Base-by-base conservation (phyloP, 2,888 invertebrate species). In the Mactromeris polynyma region DNA sequence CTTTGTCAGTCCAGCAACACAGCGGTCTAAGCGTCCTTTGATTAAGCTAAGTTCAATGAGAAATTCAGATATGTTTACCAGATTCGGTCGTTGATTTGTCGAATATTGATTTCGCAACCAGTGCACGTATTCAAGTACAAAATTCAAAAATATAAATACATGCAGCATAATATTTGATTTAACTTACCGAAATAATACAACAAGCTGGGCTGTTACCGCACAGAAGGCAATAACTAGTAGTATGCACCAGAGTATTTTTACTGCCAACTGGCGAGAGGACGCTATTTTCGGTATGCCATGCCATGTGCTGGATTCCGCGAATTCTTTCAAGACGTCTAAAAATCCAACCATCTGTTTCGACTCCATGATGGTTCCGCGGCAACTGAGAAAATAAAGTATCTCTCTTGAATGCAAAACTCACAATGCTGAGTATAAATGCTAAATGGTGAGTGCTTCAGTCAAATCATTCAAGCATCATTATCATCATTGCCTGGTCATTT, bases 211-310 rank as follows among this genome's bases (percentile, higher is more conserved):
- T 11, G 73, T 42, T 0, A 83, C 26, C 9, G 73, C 73, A 69
- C 73, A 83, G 9, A 73, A 46, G n/a, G 58, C 69, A 2, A 42
- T 64, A 2, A 87, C 7, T 9, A 87, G 19, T 2, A 87, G 36
- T 58, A 87, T 33, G 33, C 83, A 87, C 83, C 83, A 87, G 0
- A 87, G 38, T 17, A 83, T 31, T 33, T 83, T 87, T 0, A 87
- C 83, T 0, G 64, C 83, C 64, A 87, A 42, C 42, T 87, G 83
- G 0, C 83, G 40, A 0, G 87, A 83, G 36, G 87, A 87, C 6
- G 82, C 79, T 19, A 87, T 78, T 31, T 87, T 87, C 19, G 87
- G 83, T 2, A 87, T 58, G 2, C 87, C 87, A 42, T 87, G 87
- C 4, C 82, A 73, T 0, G 87, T 83, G 42, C 87, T 87, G 14